A percentile compares a stretch with the other conserved stretches of the same genome.
These are phyloP conservation scores for Setophaga petechia DNA, from an alignment of 2,113 vertebrate species.

Conservation along the genomic window DNA sequence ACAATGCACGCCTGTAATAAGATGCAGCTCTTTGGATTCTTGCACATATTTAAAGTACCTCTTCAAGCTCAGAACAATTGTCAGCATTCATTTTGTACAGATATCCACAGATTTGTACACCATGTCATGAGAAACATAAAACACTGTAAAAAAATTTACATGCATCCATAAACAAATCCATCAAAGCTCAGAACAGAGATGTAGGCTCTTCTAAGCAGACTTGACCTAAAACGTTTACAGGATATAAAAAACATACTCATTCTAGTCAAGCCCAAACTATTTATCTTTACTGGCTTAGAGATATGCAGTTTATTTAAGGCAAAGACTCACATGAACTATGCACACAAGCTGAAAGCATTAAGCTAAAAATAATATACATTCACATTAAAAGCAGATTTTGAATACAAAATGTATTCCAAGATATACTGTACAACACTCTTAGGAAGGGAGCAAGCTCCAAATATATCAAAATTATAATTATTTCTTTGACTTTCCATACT, in stretches of 20 bases:
- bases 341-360: neutral
- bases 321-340: neutral
- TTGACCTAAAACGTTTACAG: neutral
- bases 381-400: conserved; percentile 11
- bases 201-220: neutral
- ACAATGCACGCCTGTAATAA: neutral
- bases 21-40: conserved; percentile 14
- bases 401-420: neutral
- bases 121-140: neutral
- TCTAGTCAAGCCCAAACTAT: neutral
- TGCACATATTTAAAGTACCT: neutral
- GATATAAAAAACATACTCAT: neutral
- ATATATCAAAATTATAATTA: conserved; percentile 2
- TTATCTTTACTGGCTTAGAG: neutral
- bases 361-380: neutral
- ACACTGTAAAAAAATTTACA: neutral
- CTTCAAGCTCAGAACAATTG: neutral
- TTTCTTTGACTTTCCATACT: neutral
- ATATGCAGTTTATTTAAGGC: neutral
- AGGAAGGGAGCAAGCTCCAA: neutral
- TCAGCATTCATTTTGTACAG: neutral
- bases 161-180: neutral
- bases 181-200: neutral
- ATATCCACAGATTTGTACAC: neutral
- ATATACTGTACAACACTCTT: neutral